Evolutionary conservation across 2,888 invertebrate species (phyloP).

Genomic region (Folsomia candida): DNA sequence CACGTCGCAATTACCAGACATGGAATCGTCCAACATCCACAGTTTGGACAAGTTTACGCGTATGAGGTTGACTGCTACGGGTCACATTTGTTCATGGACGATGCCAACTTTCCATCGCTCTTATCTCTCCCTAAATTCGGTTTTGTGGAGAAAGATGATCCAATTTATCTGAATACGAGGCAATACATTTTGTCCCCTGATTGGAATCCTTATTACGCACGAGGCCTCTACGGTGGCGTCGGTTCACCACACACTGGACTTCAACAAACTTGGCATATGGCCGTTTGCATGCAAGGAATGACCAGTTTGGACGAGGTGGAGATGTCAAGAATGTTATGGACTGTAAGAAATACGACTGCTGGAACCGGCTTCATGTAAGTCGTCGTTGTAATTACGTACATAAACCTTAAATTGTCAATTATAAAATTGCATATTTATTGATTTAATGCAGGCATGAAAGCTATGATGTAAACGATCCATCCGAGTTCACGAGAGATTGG

Average conservation of each 20-base stretch:
- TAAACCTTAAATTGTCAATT: background rate
- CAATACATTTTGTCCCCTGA: slow-evolving; percentile 39
- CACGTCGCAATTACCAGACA: slow-evolving; percentile 26
- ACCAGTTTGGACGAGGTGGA: slow-evolving; percentile 38
- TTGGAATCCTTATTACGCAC: slow-evolving; percentile 23
- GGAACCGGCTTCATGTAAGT: slow-evolving; percentile 42
- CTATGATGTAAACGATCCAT: slow-evolving; percentile 39
- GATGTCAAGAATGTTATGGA: slow-evolving; percentile 35
- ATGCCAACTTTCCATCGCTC: slow-evolving; percentile 45
- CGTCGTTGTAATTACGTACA: background rate
- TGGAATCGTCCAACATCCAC: slow-evolving; percentile 43
- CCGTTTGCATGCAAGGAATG: slow-evolving; percentile 45
- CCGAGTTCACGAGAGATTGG: slow-evolving; percentile 34
- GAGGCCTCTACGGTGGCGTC: slow-evolving; percentile 38
- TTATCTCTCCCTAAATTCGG: slow-evolving; percentile 44
- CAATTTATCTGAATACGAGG: slow-evolving; percentile 41
- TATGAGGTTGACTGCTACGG: slow-evolving; percentile 48
- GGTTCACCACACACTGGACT: slow-evolving; percentile 46
- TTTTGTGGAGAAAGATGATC: slow-evolving; percentile 35
- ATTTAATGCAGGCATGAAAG: slow-evolving; percentile 29
- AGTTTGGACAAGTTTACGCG: slow-evolving; percentile 45
- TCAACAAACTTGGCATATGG: slow-evolving; percentile 43
- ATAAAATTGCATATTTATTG: too few species aligned
- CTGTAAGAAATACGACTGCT: slow-evolving; percentile 37
- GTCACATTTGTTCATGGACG: slow-evolving; percentile 46